A percentile compares a stretch with the other conserved stretches of the same genome.
These are phyloP conservation scores for Sebastes reedi DNA, from an alignment of 2,797 vertebrate species.

Conservation along the genomic window DNA sequence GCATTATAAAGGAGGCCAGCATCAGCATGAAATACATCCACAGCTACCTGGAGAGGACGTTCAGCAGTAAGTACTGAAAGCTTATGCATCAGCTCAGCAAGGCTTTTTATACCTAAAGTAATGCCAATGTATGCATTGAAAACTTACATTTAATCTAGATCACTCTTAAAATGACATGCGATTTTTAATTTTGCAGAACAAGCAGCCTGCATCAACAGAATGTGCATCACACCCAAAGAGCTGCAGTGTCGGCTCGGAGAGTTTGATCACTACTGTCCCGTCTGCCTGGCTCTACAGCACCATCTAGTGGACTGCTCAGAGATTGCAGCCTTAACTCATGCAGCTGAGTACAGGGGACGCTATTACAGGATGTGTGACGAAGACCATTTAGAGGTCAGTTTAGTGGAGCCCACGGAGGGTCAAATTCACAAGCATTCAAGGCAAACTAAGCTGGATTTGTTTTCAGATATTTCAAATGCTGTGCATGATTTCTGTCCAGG, in stretches of 20 bases:
- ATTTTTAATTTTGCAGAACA: constrained; percentile 77
- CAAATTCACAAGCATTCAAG: not conserved
- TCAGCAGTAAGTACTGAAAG: constrained; percentile 80
- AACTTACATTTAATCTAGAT: not conserved
- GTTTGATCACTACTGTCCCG: constrained; percentile 91
- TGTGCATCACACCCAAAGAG: constrained; percentile 90
- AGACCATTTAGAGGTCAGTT: constrained; percentile 86
- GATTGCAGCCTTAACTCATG: constrained; percentile 79
- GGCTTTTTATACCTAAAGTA: rapidly evolving
- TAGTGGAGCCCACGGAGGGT: not conserved
- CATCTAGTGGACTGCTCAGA: constrained; percentile 89
- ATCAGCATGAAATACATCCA: constrained; percentile 83
- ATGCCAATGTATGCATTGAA: not conserved
- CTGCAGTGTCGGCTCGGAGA: constrained; percentile 86
- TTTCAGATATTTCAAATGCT: not conserved
- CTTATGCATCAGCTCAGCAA: not conserved
- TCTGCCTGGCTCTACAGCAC: constrained; percentile 87
- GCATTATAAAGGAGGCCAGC: constrained; percentile 81
- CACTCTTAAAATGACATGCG: not conserved
- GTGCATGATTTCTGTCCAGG: too few species aligned
- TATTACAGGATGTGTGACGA: constrained; percentile 92
- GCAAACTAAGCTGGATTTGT: not conserved
- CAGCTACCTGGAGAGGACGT: constrained; percentile 86
- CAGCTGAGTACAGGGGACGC: constrained; percentile 86
- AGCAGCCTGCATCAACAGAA: constrained; percentile 87